Evolutionary conservation across 2,888 invertebrate species (phyloP), one percentile per base, ranked within the genome.

Genomic region (Cylindroiulus punctatus): DNA sequence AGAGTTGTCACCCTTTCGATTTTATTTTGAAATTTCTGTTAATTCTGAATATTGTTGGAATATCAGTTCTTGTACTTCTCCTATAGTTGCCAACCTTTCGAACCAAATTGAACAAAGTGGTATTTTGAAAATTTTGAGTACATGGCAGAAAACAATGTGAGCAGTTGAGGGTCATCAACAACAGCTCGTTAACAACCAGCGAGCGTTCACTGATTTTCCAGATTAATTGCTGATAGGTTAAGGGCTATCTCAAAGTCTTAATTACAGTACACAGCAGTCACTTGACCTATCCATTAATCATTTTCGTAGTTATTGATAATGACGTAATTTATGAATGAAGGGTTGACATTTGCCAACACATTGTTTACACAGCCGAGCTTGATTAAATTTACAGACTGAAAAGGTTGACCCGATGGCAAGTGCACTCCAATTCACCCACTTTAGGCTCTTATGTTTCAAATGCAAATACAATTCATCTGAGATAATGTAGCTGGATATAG

Each of bases 171-270:
- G 76, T 76, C 76, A 17, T 76, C 76, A 14, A 30, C 76, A 76
- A 76, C 76, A 22, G 76, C 76, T 76, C 76, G 30, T 76, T 76
- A 76, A 76, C 76, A 8, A 14, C 57, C 7, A 22, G 76, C 76
- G 30, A 76, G 76, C 76, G 14, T 30, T 76, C 30, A 12, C 22
- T 30, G 76, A 30, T 1, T 76, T 30, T 12, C 26, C 26, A 76
- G 14, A 76, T 76, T 76, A 26, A 76, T 76, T 26, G 26, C 30
- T 26, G 76, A 30, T 22, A 17, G 76, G 76, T 30, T 17, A 76
- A 30, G 76, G 76, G 76, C 76, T 76, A 76, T 76, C 76, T 76
- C 76, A 26, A 76, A 76, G 76, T 76, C 76, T 76, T 76, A 76
- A 76, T 76, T 76, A 76, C 76, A 76, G 30, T 14, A 30, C 30